Base-by-base conservation (phyloP, 1,140 invertebrate genomes). In the Schlechtendalia chinensis region DNA sequence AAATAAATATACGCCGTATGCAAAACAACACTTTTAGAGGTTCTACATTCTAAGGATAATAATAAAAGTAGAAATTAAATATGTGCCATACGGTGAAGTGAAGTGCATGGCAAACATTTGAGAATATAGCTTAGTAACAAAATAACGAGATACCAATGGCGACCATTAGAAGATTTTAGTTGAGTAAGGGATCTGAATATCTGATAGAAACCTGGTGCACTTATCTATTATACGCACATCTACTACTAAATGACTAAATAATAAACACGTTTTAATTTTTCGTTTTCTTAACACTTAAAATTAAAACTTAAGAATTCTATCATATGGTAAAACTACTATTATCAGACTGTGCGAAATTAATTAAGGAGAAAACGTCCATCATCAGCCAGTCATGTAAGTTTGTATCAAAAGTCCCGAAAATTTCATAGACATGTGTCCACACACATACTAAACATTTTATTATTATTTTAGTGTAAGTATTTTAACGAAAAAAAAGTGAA, bases 111-210 rank as follows among this genome's bases (percentile, higher is more conserved):
- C 29, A 77, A 59, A 58, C 22, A 58, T n/a, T 54, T 22, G 74
- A 39, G 56, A 45, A 59, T 24, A 79, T 22, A 79, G 45, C n/a
- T 67, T 39, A 16, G 65, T 47, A 45, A 69, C 65, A 47, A 69
- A 47, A 69, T 69, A 69, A 71, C 16, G 80, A 81, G 54, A 22
- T 45, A 56, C 47, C 19, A 24, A 71, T 22, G 53, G 65, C 32
- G 39, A 71, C 63, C 65, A 50, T 81, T 71, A 69, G 19, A 47
- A 69, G 65, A 47, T 16, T 69, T 47, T 24, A 47, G 39, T 69
- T 22, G 2, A 67, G 63, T 39, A 67, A 67, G 32, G 19, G 63
- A 29, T 67, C 47, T 50, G 14, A 63, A n/a, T 32, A 39, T 39
- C 3, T 8, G 32, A 39, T 39, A 39, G 32, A 3, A 54, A 67